A percentile compares a stretch with the other conserved stretches of the same genome.
Evolutionary conservation across 1,140 invertebrate genomes (phyloP).

Genomic region (Philotrypesis tridentata): DNA sequence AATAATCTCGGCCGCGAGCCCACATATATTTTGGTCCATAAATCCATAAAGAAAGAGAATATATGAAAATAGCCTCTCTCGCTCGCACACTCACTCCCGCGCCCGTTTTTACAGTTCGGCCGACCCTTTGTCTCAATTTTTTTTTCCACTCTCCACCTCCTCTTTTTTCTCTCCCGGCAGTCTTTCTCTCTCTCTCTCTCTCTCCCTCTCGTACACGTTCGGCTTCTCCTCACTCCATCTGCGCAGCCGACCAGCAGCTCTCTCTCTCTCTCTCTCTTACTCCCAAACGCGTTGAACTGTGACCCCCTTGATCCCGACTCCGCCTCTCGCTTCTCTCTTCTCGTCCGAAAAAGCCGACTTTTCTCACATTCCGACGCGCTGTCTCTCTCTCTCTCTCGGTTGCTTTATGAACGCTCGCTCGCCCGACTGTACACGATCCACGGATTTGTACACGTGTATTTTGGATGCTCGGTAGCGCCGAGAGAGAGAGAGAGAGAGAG

Average conservation of each 20-base stretch:
- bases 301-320: slow-evolving; percentile 51
- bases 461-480: neutral
- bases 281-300: slow-evolving; percentile 60
- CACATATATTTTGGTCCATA: neutral
- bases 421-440: neutral
- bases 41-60: slow-evolving; percentile 3
- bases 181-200: neutral
- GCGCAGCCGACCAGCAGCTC: neutral
- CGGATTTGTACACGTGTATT: neutral
- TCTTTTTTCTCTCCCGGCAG: slow-evolving; percentile 15
- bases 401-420: too few relatives aligned
- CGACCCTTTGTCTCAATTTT: slow-evolving; percentile 25
- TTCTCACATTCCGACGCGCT: slow-evolving; percentile 51
- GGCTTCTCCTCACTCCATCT: neutral
- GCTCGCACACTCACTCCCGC: neutral
- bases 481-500: too few relatives aligned
- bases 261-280: neutral
- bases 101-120: slow-evolving; percentile 12
- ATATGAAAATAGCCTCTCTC: slow-evolving; percentile 3
- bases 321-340: slow-evolving; percentile 12
- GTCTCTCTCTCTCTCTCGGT: too few relatives aligned
- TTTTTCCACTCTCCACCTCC: slow-evolving; percentile 38
- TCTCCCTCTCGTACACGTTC: neutral
- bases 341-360: slow-evolving; percentile 44
- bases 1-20: neutral